Evolutionary conservation across 2,113 vertebrate species (phyloP).

Genomic region (Morphnarchus princeps): DNA sequence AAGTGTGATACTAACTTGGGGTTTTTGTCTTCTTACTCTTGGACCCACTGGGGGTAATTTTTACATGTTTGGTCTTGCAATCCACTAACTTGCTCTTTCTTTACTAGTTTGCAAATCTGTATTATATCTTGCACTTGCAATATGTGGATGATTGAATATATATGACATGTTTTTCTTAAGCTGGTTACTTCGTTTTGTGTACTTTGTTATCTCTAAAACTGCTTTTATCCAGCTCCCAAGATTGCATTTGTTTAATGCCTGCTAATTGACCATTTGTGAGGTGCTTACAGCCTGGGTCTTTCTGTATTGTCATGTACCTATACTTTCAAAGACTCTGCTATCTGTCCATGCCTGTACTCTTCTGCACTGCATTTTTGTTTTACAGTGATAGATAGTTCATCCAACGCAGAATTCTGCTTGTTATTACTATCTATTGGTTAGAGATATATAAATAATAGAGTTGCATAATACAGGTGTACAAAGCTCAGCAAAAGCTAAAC

Average conservation of each 20-base stretch:
- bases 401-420: neutral
- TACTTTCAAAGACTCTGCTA: neutral
- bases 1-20: neutral
- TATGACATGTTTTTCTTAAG: neutral
- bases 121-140: neutral
- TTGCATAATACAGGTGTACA: neutral
- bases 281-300: neutral
- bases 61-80: neutral
- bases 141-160: neutral
- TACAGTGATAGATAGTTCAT: neutral
- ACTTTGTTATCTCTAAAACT: neutral
- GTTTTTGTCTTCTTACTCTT: neutral
- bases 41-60: neutral
- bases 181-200: neutral
- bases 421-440: neutral
- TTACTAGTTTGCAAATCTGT: neutral
- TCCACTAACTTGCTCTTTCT: neutral
- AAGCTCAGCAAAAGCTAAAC: neutral
- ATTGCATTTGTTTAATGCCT: neutral
- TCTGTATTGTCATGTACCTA: neutral
- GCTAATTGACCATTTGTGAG: neutral
- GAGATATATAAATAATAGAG: neutral
- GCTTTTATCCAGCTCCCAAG: neutral
- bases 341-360: neutral
- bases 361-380: neutral